Evolutionary conservation across 2,888 invertebrate genomes (phyloP).

Genomic region (Dendrolimus houi): DNA sequence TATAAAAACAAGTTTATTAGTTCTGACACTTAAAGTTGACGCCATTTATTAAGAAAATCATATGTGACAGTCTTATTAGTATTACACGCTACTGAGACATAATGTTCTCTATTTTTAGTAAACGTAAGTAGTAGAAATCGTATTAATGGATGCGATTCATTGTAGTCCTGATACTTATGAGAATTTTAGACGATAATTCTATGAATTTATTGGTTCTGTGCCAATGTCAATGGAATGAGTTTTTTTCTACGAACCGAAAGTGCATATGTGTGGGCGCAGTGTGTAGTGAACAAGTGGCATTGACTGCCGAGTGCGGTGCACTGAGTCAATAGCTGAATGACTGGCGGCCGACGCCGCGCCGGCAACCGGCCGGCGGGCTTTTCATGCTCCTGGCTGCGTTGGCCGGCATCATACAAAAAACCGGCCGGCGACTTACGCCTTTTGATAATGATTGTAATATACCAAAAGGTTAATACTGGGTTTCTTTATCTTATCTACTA

Average conservation of each 20-base stretch:
- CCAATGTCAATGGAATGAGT: not conserved
- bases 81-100: too few relatives aligned
- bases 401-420: not conserved
- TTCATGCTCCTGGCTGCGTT: not conserved
- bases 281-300: conserved; percentile 13
- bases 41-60: too few relatives aligned
- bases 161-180: too few relatives aligned
- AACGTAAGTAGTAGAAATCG: too few relatives aligned
- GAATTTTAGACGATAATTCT: not conserved
- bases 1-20: too few relatives aligned
- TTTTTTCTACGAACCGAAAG: conserved; percentile 13
- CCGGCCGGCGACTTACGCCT: not conserved
- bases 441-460: not conserved
- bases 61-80: too few relatives aligned
- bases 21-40: too few relatives aligned
- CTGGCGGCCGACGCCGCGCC: not conserved
- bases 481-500: too few relatives aligned
- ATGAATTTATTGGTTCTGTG: not conserved
- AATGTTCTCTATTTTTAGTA: too few relatives aligned
- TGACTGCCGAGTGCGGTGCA: conserved; percentile 9
- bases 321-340: conserved; percentile 9
- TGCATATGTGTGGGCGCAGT: conserved; percentile 6
- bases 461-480: too few relatives aligned
- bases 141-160: too few relatives aligned
- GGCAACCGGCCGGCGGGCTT: not conserved